Conservation (phyloP, 1,140 invertebrate species). For the Grapholita molesta region DNA sequence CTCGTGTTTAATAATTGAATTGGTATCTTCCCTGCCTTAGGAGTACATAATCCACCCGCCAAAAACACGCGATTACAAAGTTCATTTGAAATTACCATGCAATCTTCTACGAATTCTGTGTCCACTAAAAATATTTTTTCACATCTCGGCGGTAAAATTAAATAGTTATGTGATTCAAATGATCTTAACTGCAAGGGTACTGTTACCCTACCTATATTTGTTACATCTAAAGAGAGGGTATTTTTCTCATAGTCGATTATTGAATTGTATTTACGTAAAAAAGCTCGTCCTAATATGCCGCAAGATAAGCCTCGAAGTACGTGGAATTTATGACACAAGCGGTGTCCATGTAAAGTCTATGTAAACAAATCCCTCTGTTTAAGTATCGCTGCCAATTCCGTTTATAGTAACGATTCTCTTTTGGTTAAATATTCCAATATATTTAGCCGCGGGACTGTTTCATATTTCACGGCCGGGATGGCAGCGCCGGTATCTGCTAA, state of each 20-base stretch:
- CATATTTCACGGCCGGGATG: slow-evolving; percentile 15
- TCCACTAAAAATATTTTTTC: slow-evolving; percentile 10
- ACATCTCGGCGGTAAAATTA: slow-evolving; percentile 3
- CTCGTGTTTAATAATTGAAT: slow-evolving; percentile 15
- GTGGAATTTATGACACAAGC: slow-evolving; percentile 10
- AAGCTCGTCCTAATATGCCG: neutral
- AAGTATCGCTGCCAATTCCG: neutral
- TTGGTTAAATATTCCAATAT: neutral
- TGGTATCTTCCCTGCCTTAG: neutral
- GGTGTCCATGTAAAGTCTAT: neutral
- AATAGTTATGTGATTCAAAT: neutral
- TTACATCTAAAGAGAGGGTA: neutral
- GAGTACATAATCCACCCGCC: neutral
- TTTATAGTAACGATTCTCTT: neutral
- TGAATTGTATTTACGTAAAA: neutral
- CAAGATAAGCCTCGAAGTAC: neutral
- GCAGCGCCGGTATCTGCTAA: slow-evolving; percentile 21
- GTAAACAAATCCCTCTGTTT: slow-evolving; percentile 2
- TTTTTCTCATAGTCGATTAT: neutral
- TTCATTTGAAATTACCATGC: neutral
- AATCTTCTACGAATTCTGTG: neutral
- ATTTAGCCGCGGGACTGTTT: neutral
- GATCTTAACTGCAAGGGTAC: neutral
- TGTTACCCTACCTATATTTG: neutral
- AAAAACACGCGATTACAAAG: slow-evolving; percentile 3